Conservation (phyloP, 2,888 invertebrate species). For the Caradrina kadenii region DNA sequence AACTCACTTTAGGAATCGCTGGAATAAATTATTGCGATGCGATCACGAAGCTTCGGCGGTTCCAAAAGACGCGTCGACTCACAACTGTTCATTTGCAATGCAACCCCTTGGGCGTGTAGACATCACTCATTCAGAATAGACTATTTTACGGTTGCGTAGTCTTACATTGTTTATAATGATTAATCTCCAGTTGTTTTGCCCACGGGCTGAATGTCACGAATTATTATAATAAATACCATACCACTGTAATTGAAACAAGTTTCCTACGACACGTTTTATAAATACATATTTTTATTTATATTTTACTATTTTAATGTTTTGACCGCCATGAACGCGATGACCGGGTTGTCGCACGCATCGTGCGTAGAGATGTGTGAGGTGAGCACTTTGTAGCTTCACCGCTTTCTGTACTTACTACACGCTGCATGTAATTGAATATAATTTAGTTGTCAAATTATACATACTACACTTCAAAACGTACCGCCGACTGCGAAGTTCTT, state of each 20-base stretch:
- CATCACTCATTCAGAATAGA: conserved; percentile 3
- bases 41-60: too few species aligned
- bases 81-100: not conserved
- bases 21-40: too few species aligned
- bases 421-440: too few species aligned
- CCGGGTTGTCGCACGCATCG: not conserved
- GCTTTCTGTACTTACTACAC: not conserved
- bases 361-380: too few species aligned
- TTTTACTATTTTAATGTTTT: conserved; percentile 70
- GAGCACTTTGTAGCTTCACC: not conserved
- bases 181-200: conserved; percentile 36
- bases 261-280: conserved; percentile 74
- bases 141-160: conserved; percentile 9
- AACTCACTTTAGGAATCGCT: too few species aligned
- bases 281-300: conserved; percentile 66
- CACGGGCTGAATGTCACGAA: conserved; percentile 32
- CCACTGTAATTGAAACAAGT: conserved; percentile 43
- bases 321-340: conserved; percentile 18
- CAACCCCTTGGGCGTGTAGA: not conserved
- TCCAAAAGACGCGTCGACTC: too few species aligned
- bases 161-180: conserved; percentile 22
- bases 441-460: too few species aligned
- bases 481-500: not conserved
- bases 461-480: not conserved
- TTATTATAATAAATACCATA: conserved; percentile 38